Evolutionary conservation across 2,797 vertebrate species (phyloP).

Genomic region (Miichthys miiuy): DNA sequence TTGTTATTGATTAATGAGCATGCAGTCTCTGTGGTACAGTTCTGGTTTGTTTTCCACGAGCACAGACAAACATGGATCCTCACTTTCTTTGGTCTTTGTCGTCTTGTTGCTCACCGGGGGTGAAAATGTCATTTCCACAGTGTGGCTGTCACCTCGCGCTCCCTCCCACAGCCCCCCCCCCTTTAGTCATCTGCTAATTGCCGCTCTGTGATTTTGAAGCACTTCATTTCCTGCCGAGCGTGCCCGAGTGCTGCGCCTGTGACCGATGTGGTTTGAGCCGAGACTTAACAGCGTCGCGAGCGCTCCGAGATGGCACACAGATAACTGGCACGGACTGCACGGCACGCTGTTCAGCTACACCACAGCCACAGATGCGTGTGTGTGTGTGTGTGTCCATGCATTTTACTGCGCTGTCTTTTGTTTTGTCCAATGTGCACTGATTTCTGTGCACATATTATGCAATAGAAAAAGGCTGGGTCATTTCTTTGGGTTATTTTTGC

Average conservation of each 20-base stretch:
- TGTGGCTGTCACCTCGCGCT: conserved; percentile 15
- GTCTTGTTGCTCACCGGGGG: not conserved
- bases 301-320: conserved; percentile 16
- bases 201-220: conserved; percentile 21
- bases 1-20: not conserved
- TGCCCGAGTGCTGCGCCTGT: not conserved
- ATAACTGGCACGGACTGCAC: conserved; percentile 26
- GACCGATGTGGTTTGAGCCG: conserved; percentile 51
- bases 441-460: not conserved
- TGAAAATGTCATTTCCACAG: conserved; percentile 25
- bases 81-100: not conserved
- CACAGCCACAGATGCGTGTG: not conserved
- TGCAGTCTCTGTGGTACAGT: not conserved
- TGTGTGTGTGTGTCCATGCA: conserved; percentile 2
- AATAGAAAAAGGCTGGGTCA: not conserved
- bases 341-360: not conserved
- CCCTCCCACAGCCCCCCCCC: not conserved
- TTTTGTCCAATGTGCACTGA: conserved; percentile 14
- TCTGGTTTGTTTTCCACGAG: not conserved
- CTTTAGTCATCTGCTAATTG: conserved; percentile 22
- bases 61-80: not conserved
- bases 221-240: conserved; percentile 44
- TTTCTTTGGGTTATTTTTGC: not conserved
- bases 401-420: not conserved
- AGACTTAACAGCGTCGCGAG: not conserved